A percentile compares a stretch with the other conserved stretches of the same genome.
Evolutionary conservation across 2,113 vertebrate species (phyloP).

Genomic region (Albula glossodonta): DNA sequence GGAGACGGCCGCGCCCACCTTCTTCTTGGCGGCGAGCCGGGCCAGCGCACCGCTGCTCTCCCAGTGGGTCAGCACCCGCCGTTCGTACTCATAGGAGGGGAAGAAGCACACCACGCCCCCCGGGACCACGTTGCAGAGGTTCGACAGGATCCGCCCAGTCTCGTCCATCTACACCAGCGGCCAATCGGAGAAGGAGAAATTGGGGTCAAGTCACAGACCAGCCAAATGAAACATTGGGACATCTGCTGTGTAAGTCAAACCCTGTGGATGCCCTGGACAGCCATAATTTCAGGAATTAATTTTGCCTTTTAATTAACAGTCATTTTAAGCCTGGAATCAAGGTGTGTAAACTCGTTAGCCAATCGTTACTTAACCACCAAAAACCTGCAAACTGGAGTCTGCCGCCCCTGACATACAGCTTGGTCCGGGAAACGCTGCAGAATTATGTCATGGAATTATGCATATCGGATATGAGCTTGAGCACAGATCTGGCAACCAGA

Average conservation of each 20-base stretch:
- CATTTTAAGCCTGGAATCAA: too few species aligned
- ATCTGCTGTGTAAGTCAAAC: not conserved
- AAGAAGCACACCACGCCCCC: constrained; percentile 95
- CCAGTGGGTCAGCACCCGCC: constrained; percentile 81
- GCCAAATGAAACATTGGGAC: not conserved
- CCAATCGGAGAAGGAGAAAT: not conserved
- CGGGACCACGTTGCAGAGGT: constrained; percentile 86
- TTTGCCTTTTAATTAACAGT: too few species aligned
- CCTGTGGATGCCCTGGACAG: too few species aligned
- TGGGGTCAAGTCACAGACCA: not conserved
- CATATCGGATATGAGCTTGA: not conserved
- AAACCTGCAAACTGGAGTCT: too few species aligned
- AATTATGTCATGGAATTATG: not conserved
- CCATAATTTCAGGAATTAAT: too few species aligned
- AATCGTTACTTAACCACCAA: too few species aligned
- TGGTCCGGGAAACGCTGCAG: too few species aligned
- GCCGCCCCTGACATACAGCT: too few species aligned
- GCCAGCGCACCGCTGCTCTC: constrained; percentile 75
- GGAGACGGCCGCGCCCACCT: constrained; percentile 59
- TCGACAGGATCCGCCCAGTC: constrained; percentile 82
- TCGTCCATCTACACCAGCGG: constrained; percentile 82
- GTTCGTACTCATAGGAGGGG: constrained; percentile 89
- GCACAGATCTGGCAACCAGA: not conserved
- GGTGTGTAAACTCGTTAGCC: too few species aligned
- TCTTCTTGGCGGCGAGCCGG: constrained; percentile 81